phyloP scores from a whole-genome alignment of 2,888 invertebrate genomes.

The Aradus depressus region DNA sequence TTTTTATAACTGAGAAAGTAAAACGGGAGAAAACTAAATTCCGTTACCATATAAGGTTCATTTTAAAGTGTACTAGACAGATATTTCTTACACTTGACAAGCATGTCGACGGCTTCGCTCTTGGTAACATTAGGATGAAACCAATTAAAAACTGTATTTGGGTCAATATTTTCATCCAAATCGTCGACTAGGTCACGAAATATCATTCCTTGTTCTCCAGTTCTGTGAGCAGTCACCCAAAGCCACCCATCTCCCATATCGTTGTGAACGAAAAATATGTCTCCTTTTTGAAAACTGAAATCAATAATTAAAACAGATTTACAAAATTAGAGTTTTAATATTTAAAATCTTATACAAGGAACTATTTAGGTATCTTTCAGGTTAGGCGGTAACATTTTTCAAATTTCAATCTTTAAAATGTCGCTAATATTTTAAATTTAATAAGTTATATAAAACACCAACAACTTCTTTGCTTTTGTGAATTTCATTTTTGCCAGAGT shows the following conservation, averaged over 20 bases:
- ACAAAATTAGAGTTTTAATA: too few relatives aligned
- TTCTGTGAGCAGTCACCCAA: slow-evolving; percentile 92
- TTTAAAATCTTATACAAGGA: too few relatives aligned
- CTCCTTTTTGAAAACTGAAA: slow-evolving; percentile 80
- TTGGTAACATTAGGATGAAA: slow-evolving; percentile 94
- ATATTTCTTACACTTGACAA: slow-evolving; percentile 57
- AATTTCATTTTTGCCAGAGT: too few relatives aligned
- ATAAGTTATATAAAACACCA: too few relatives aligned
- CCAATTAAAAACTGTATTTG: slow-evolving; percentile 93
- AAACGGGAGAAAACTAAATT: neutral
- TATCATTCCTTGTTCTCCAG: slow-evolving; percentile 92
- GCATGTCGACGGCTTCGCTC: slow-evolving; percentile 89
- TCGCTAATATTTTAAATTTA: too few relatives aligned
- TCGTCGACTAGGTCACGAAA: slow-evolving; percentile 91
- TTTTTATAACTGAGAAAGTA: neutral
- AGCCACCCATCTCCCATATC: slow-evolving; percentile 97
- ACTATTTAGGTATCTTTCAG: too few relatives aligned
- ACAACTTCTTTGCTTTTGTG: too few relatives aligned
- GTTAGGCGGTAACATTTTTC: too few relatives aligned
- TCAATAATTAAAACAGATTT: neutral
- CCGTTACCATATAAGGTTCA: neutral
- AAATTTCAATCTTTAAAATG: too few relatives aligned
- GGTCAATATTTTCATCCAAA: slow-evolving; percentile 83
- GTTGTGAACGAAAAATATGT: slow-evolving; percentile 92
- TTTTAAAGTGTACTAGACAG: too few relatives aligned